Percentiles rank a stretch among this genome's conserved stretches.
Conservation (phyloP, 2,888 invertebrate genomes). For the Pantelozetes paolii region DNA sequence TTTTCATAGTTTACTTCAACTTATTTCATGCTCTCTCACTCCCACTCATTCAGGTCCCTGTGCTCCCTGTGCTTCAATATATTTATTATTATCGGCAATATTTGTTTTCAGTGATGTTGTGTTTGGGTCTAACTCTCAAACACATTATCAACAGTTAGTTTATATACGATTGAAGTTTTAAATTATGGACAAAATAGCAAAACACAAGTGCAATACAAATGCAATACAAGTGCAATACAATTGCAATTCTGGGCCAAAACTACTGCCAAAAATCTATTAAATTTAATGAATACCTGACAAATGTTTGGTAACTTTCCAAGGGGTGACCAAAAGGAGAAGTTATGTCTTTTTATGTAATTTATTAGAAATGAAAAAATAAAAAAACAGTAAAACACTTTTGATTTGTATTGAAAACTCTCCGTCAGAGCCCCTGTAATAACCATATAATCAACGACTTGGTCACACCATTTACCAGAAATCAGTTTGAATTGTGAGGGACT, state of each 20-base stretch:
- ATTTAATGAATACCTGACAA: constrained; percentile 27
- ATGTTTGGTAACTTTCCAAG: neutral
- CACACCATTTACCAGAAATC: no score
- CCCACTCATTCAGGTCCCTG: constrained; percentile 1
- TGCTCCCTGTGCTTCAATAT: neutral
- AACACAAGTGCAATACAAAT: neutral
- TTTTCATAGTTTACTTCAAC: constrained; percentile 23
- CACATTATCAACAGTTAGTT: constrained; percentile 29
- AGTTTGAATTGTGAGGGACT: neutral
- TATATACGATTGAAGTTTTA: constrained; percentile 20
- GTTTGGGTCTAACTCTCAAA: neutral
- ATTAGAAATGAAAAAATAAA: no score
- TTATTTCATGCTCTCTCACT: constrained; percentile 23
- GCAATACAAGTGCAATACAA: neutral
- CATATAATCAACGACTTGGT: no score
- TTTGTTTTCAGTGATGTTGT: constrained; percentile 17
- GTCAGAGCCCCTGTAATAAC: no score
- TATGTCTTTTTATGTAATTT: no score
- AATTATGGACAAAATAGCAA: constrained; percentile 12
- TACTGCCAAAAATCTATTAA: neutral
- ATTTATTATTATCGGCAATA: constrained; percentile 10
- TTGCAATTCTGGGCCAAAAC: neutral
- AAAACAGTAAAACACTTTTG: no score
- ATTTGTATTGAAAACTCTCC: no score
- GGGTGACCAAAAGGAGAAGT: no score